Conservation (phyloP, 1,140 invertebrate species). For the Thaumetopoea pityocampa region DNA sequence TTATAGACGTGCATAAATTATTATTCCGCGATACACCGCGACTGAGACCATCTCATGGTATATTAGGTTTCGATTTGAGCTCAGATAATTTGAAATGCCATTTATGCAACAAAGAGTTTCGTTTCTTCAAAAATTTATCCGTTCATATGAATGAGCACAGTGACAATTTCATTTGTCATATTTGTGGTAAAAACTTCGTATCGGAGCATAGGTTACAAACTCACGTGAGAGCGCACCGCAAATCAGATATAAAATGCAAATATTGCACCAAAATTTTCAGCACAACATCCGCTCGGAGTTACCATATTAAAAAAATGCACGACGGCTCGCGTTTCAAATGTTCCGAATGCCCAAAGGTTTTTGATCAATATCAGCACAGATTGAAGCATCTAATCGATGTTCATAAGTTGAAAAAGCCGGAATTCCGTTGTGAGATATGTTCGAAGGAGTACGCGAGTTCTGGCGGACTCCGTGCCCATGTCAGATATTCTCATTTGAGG, state of each 20-base stretch:
- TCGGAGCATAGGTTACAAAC: conserved; percentile 11
- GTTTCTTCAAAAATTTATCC: conserved; percentile 17
- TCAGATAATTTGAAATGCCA: conserved; percentile 12
- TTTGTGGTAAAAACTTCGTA: conserved; percentile 17
- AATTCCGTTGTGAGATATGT: conserved; percentile 20
- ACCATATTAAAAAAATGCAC: conserved; percentile 13
- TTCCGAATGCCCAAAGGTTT: conserved; percentile 12
- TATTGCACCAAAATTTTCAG: conserved; percentile 11
- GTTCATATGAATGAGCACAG: conserved; percentile 22
- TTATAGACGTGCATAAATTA: neutral
- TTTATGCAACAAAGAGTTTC: conserved; percentile 14
- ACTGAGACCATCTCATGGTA: conserved; percentile 7
- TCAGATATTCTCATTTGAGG: conserved; percentile 7
- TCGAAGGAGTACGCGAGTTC: conserved; percentile 3
- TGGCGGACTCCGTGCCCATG: conserved; percentile 4
- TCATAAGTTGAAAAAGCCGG: conserved; percentile 24
- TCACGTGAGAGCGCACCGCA: conserved; percentile 11
- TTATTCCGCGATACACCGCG: neutral
- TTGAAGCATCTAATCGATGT: conserved; percentile 9
- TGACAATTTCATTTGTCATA: conserved; percentile 12
- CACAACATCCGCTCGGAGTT: neutral
- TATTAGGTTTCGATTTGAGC: conserved; percentile 15
- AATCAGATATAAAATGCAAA: conserved; percentile 7
- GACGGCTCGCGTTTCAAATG: conserved; percentile 12
- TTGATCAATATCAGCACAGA: conserved; percentile 13